Evolutionary conservation across 2,888 invertebrate species (phyloP), one percentile per base, ranked within the genome.

Genomic region (Pilophorus perplexus): DNA sequence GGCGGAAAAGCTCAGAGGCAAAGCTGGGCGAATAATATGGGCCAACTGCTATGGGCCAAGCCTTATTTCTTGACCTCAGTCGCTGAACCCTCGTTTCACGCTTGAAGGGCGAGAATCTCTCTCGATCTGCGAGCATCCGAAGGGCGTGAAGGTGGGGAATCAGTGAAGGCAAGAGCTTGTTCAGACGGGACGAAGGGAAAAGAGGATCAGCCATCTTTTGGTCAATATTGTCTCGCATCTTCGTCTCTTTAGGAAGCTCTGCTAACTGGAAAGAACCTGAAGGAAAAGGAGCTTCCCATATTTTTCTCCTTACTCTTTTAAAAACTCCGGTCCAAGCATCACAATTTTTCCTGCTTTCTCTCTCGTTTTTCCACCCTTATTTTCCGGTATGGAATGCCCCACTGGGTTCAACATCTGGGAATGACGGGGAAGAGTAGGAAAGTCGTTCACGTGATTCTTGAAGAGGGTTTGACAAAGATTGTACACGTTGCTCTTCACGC

Each of bases 31-130:
- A 3, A 33, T 33, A 33, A 33, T 33, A 33, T 33, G 25, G 48
- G 25, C 25, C 50, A 25, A 50, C 27, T 18, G 14, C 20, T 3
- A n/a, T 27, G 50, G 27, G 12, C 18, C n/a, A 14, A 27, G 4
- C 27, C 50, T 50, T 50, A 50, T 50, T 50, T 14, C 50, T 27
- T n/a, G 50, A 50, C 50, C 50, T 50, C 50, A 50, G 50, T 50
- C 50, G 27, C 27, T 14, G 50, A 50, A 50, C 50, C 50, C 50
- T 50, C 50, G 50, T 50, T 50, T 50, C 50, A 50, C 50, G 50
- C 27, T 50, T 27, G 50, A 50, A n/a, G 50, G 8, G 27, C 50
- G 27, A 27, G 27, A 27, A 50, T 27, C 50, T 27, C 28, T 22
- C 23, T 42, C 16, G 46, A 46, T 46, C 22, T 46, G n/a, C n/a